Conservation (phyloP, 2,113 vertebrate genomes). For the Hemiprocne comata region DNA sequence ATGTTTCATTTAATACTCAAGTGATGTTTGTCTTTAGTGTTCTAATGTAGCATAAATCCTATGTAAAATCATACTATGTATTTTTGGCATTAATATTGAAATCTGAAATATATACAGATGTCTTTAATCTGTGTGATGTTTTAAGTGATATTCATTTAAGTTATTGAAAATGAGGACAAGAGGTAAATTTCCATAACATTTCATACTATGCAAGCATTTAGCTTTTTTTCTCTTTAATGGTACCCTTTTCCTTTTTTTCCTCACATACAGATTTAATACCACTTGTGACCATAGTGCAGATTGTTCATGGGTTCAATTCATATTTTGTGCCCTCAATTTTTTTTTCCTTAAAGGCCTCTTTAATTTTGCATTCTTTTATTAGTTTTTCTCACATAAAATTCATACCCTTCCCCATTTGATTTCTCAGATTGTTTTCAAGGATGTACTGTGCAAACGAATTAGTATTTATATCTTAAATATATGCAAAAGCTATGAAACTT, state of each 20-base stretch:
- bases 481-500: slow-evolving; percentile 71
- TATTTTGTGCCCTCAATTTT: not conserved
- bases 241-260: not conserved
- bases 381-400: slow-evolving; percentile 50
- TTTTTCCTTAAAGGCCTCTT: not conserved
- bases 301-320: not conserved
- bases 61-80: slow-evolving; percentile 98
- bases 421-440: slow-evolving; percentile 73
- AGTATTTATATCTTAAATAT: slow-evolving; percentile 85
- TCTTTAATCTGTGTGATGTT: slow-evolving; percentile 82
- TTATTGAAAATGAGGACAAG: slow-evolving; percentile 75
- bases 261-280: not conserved
- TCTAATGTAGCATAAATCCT: slow-evolving; percentile 97
- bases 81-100: slow-evolving; percentile 99
- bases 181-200: slow-evolving; percentile 74
- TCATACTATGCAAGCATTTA: slow-evolving; percentile 78
- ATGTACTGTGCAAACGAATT: slow-evolving; percentile 80
- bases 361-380: slow-evolving; percentile 49
- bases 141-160: slow-evolving; percentile 79
- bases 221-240: slow-evolving; percentile 17
- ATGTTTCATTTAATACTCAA: slow-evolving; percentile 97
- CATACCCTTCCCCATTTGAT: slow-evolving; percentile 47
- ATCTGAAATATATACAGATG: slow-evolving; percentile 94
- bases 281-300: not conserved
- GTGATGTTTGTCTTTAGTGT: slow-evolving; percentile 94